Evolutionary conservation across 1,140 invertebrate genomes (phyloP).

Genomic region (Wiebesia pumilae): DNA sequence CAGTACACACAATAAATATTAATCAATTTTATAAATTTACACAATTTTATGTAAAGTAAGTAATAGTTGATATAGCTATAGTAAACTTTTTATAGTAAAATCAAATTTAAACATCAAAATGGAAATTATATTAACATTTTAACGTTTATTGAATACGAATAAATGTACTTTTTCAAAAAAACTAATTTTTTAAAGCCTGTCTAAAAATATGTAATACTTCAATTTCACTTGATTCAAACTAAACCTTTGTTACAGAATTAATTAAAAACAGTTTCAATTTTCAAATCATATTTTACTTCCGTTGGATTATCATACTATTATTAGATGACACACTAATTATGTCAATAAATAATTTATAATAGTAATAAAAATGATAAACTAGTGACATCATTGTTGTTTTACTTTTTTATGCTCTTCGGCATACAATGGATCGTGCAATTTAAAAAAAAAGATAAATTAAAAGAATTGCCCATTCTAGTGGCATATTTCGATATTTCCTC

Average conservation of each 20-base stretch:
- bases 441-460: not conserved
- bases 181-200: too few species aligned
- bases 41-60: not conserved
- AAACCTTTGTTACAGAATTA: not conserved
- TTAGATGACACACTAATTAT: not conserved
- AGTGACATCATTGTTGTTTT: not conserved
- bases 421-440: not conserved
- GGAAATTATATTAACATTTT: too few species aligned
- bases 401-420: not conserved
- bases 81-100: too few species aligned
- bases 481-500: not conserved
- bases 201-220: too few species aligned
- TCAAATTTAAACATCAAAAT: too few species aligned
- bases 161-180: too few species aligned
- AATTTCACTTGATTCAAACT: not conserved
- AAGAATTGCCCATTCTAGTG: not conserved
- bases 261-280: not conserved
- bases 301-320: not conserved
- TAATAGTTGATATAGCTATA: too few species aligned
- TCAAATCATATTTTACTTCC: not conserved
- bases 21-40: not conserved
- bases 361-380: not conserved
- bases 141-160: too few species aligned
- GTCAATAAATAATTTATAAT: not conserved
- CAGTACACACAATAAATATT: not conserved